Conservation (phyloP, 2,113 vertebrate species). For the Diphyllodes magnificus region DNA sequence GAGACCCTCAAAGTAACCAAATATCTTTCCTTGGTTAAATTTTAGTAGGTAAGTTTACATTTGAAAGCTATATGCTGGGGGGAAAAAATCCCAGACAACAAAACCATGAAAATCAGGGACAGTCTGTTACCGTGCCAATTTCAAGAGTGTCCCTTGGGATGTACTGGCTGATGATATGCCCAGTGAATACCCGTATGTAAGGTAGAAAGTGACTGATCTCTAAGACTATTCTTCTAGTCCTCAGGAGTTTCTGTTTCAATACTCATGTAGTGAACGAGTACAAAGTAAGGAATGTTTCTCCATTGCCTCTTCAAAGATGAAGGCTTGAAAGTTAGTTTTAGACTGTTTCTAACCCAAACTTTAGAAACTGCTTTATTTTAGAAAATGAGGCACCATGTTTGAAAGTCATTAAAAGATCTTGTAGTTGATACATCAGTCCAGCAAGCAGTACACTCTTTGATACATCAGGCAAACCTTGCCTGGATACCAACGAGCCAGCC, state of each 20-base stretch:
- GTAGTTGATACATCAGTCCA: not conserved
- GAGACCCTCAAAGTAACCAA: not conserved
- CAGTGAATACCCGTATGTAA: not conserved
- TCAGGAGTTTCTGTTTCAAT: not conserved
- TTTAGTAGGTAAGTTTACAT: not conserved
- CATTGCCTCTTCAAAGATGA: not conserved
- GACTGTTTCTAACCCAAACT: not conserved
- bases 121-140: not conserved
- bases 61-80: not conserved
- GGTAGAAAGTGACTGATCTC: not conserved
- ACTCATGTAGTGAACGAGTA: not conserved
- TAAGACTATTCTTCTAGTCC: not conserved
- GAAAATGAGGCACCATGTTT: not conserved
- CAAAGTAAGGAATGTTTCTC: not conserved
- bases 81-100: not conserved
- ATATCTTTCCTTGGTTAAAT: not conserved
- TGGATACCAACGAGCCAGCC: not conserved
- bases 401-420: not conserved
- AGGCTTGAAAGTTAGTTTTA: not conserved
- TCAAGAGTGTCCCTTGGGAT: not conserved
- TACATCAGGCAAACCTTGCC: not conserved
- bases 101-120: not conserved
- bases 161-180: not conserved
- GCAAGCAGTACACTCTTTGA: not conserved
- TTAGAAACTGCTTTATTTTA: not conserved